phyloP scores from a whole-genome alignment of 2,888 invertebrate genomes.

The Acanthacorydalis orientalis region DNA sequence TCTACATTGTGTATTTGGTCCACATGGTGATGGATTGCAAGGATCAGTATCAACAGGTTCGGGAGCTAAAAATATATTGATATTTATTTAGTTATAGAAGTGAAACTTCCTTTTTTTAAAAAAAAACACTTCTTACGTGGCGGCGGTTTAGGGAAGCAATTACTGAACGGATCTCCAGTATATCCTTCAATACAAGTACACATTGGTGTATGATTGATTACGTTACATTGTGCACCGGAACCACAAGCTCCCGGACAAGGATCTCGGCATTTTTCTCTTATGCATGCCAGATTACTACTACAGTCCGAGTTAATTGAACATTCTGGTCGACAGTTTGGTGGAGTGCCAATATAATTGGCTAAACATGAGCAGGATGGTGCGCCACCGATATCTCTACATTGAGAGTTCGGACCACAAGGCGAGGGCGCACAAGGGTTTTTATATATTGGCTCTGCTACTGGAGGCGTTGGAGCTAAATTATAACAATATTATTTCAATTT shows the following conservation, averaged over 20 bases:
- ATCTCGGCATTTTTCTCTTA: constrained; percentile 52
- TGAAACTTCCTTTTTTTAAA: constrained; percentile 5
- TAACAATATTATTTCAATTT: not conserved
- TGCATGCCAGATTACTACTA: constrained; percentile 43
- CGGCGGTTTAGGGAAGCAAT: constrained; percentile 15
- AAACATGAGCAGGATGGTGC: constrained; percentile 39
- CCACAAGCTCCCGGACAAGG: constrained; percentile 51
- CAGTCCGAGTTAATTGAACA: constrained; percentile 54
- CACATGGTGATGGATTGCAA: constrained; percentile 55
- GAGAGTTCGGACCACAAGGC: constrained; percentile 66
- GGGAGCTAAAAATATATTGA: constrained; percentile 18
- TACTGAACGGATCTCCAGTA: constrained; percentile 38
- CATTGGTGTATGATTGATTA: constrained; percentile 44
- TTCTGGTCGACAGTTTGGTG: constrained; percentile 61
- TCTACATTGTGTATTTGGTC: constrained; percentile 42
- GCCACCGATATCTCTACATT: constrained; percentile 44
- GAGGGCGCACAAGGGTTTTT: constrained; percentile 48
- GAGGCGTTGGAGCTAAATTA: constrained; percentile 20
- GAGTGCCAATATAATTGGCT: constrained; percentile 44
- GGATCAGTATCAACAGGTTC: constrained; percentile 26
- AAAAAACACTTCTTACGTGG: constrained; percentile 11
- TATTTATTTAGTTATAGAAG: constrained; percentile 5
- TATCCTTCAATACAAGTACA: constrained; percentile 44
- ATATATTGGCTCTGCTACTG: constrained; percentile 23
- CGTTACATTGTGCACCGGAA: constrained; percentile 39